These are phyloP conservation scores for Macropis europaea DNA, from an alignment of 2,888 invertebrate species.

Conservation along the genomic window DNA sequence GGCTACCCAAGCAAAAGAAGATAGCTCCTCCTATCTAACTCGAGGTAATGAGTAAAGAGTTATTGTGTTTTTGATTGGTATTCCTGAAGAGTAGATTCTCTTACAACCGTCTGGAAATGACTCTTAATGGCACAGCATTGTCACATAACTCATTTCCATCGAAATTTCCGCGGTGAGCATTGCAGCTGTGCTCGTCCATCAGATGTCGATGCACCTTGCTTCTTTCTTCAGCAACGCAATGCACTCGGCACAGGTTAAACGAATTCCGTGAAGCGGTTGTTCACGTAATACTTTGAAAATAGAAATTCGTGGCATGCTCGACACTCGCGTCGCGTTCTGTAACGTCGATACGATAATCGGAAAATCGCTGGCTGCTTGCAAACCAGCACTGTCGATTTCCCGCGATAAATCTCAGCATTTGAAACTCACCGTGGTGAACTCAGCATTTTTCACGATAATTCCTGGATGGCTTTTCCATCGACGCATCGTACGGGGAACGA, in stretches of 20 bases:
- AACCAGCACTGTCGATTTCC: too few species aligned
- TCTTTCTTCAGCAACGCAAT: slow-evolving; percentile 3
- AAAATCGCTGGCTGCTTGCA: too few species aligned
- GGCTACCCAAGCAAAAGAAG: too few species aligned
- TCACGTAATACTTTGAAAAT: slow-evolving; percentile 19
- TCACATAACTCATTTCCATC: background rate
- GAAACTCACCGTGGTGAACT: too few species aligned
- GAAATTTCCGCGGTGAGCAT: background rate
- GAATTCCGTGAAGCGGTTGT: slow-evolving; percentile 61
- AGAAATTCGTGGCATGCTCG: background rate
- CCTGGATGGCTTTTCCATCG: too few species aligned
- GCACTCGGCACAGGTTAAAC: slow-evolving; percentile 64
- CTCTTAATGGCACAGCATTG: background rate
- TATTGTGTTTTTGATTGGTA: background rate
- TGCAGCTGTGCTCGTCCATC: too few species aligned
- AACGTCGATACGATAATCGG: background rate
- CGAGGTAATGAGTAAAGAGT: background rate
- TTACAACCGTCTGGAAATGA: background rate
- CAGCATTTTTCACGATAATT: background rate
- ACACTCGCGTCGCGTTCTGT: too few species aligned
- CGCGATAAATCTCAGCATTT: too few species aligned
- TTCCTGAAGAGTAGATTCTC: background rate
- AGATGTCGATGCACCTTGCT: background rate
- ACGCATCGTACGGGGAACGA: too few species aligned
- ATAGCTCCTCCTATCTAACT: too few species aligned